These are phyloP conservation scores for Microtus pennsylvanicus DNA, from an alignment of 2,113 vertebrate species.

Conservation along the genomic window DNA sequence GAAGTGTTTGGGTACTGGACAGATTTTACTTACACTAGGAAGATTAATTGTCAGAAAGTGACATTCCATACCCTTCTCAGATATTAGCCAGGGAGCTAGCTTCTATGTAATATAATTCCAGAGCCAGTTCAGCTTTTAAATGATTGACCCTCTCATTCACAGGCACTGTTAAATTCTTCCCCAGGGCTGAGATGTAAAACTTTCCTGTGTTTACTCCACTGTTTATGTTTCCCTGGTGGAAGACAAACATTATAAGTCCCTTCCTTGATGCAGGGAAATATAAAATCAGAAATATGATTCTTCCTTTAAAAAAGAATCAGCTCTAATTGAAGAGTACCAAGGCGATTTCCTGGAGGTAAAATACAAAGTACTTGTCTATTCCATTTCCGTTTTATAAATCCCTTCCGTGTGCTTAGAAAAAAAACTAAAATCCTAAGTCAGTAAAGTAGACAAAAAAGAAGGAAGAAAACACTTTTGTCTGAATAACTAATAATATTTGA, in stretches of 20 bases:
- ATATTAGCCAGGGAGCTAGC: not conserved
- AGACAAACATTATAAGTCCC: constrained; percentile 24
- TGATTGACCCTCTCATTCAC: not conserved
- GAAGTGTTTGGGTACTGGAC: not conserved
- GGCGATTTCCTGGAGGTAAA: constrained; percentile 13
- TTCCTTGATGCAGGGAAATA: constrained; percentile 56
- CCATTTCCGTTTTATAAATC: constrained; percentile 15
- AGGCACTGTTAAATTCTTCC: constrained; percentile 16
- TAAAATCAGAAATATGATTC: constrained; percentile 60
- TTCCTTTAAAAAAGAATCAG: constrained; percentile 47
- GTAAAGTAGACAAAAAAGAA: constrained; percentile 2
- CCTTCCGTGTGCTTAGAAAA: not conserved
- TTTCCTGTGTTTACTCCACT: constrained; percentile 48
- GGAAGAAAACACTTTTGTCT: not conserved
- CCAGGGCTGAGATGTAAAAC: constrained; percentile 5
- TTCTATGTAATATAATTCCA: not conserved
- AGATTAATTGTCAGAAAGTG: not conserved
- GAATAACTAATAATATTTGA: not conserved
- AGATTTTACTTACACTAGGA: not conserved
- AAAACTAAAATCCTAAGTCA: not conserved
- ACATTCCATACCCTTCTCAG: not conserved
- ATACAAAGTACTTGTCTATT: constrained; percentile 49
- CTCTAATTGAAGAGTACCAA: constrained; percentile 70
- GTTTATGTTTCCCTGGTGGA: not conserved
- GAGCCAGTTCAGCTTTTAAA: not conserved